These are phyloP conservation scores for Dione vanillae DNA, from an alignment of 2,888 invertebrate genomes.

Conservation along the genomic window DNA sequence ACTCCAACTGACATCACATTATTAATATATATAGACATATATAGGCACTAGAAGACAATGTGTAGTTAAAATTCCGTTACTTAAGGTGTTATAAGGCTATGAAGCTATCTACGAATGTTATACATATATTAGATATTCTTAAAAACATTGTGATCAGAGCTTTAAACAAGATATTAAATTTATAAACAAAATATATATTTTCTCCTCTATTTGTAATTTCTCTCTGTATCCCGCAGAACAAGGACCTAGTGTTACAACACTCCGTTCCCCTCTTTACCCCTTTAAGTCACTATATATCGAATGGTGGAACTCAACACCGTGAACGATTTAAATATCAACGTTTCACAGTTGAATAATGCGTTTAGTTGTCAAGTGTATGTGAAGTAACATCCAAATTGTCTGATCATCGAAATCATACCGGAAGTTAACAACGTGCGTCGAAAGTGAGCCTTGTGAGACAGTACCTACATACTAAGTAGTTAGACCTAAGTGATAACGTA, in stretches of 20 bases:
- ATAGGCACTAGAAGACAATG: neutral
- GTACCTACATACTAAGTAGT: conserved; percentile 7
- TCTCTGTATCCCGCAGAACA: too few relatives aligned
- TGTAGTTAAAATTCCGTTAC: conserved; percentile 1
- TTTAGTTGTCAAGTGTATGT: neutral
- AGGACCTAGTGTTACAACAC: too few relatives aligned
- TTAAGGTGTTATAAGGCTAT: neutral
- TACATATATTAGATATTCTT: too few relatives aligned
- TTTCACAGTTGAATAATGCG: neutral
- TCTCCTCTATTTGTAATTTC: too few relatives aligned
- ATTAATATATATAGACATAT: neutral
- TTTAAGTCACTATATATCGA: neutral
- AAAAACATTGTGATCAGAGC: too few relatives aligned
- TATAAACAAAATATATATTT: too few relatives aligned
- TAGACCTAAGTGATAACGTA: neutral
- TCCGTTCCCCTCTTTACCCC: too few relatives aligned
- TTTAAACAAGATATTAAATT: too few relatives aligned
- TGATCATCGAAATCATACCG: conserved; percentile 52
- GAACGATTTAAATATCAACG: too few relatives aligned
- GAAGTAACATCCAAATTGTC: neutral
- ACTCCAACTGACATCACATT: neutral
- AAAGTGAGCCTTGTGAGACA: conserved; percentile 46
- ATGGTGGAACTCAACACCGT: neutral
- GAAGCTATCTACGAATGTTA: too few relatives aligned
- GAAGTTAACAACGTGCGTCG: conserved; percentile 53